Evolutionary conservation across 1,140 invertebrate species (phyloP), one percentile per base, ranked within the genome.

Genomic region (Trichomalopsis sarcophagae): DNA sequence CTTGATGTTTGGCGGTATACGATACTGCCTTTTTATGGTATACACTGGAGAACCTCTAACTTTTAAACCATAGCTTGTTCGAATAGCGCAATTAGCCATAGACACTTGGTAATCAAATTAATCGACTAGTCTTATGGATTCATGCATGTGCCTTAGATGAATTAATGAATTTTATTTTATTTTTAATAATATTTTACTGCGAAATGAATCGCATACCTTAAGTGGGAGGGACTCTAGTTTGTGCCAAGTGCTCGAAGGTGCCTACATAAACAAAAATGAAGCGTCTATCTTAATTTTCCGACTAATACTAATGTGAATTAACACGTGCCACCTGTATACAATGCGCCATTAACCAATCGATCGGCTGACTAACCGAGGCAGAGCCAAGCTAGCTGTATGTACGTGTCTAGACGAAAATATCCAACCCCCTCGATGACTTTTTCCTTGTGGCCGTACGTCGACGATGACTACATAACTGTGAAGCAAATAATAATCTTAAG

Each of bases 291-390:
- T 73, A 23, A 74, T 80, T 44, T 85, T 85, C 27, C 30, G 21
- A 75, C 84, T 85, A 81, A 81, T 81, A 68, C 84, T 85, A 76
- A 76, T 85, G 44, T 47, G 21, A 81, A 85, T 84, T 85, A 85
- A 85, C 78, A 66, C 40, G 71, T 78, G 55, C 27, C 50, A 55
- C 74, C 75, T 82, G 23, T 62, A 17, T 77, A 77, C 23, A 71
- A 74, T 36, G 10, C 21, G 69, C 55, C 23, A 68, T 81, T 85
- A 85, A 85, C 84, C 73, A 75, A 81, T 17, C 1, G 2, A 76
- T 55, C 36, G 55, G 55, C 71, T 69, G 23, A 81, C 73, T 76
- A 81, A 85, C 84, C 36, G 36, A 23, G 36, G 33, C 36, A 71
- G 9, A 14, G 40, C 11, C 40, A 23, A 69, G 62, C 17, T 68